Conservation (phyloP, 2,888 invertebrate genomes). For the Microctonus hyperodae region DNA sequence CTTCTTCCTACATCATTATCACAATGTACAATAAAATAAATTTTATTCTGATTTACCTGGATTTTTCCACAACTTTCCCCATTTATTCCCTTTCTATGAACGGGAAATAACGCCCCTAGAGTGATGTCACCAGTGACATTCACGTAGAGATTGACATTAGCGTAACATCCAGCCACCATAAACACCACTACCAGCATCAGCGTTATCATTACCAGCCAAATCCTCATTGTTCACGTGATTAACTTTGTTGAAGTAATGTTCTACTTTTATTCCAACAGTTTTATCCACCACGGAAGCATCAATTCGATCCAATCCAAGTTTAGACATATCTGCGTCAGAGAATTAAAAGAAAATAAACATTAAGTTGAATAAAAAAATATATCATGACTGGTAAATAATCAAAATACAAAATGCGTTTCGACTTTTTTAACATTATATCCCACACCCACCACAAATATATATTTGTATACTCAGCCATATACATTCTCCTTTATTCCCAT, state of each 20-base stretch:
- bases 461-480: no score
- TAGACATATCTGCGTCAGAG: not conserved
- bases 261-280: not conserved
- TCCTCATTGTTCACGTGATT: not conserved
- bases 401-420: no score
- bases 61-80: conserved; percentile 54
- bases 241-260: not conserved
- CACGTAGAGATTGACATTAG: conserved; percentile 42
- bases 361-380: not conserved
- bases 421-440: no score
- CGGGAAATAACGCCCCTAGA: conserved; percentile 66
- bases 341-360: not conserved
- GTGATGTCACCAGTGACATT: conserved; percentile 63
- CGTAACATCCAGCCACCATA: conserved; percentile 32
- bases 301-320: not conserved
- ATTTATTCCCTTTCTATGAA: conserved; percentile 61
- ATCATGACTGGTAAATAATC: no score
- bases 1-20: no score
- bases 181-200: conserved; percentile 34
- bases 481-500: no score
- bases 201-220: conserved; percentile 31
- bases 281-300: not conserved
- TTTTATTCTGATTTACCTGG: conserved; percentile 48
- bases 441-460: no score
- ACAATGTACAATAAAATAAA: not conserved